phyloP scores from a whole-genome alignment of 1,140 invertebrate genomes.

The Drosophila eugracilis region DNA sequence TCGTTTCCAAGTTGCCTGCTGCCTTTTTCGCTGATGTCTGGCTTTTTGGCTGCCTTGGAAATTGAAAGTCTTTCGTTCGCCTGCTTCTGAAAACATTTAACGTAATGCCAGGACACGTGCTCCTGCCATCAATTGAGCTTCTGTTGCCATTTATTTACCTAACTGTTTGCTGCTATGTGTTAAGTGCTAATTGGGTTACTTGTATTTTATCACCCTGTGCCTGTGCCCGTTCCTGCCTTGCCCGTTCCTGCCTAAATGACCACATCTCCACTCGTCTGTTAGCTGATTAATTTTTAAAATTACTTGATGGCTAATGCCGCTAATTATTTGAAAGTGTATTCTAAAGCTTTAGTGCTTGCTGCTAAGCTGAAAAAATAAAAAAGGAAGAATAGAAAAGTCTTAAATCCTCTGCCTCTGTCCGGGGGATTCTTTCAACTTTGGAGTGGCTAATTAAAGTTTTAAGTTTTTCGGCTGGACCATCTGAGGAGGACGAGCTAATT shows the following conservation, averaged over 20 bases:
- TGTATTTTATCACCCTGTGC: conserved; percentile 37
- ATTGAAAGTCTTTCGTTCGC: conserved; percentile 67
- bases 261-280: conserved; percentile 4
- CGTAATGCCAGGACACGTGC: conserved; percentile 70
- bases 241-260: neutral
- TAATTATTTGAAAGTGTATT: conserved; percentile 73
- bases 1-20: conserved; percentile 71
- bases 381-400: conserved; percentile 3
- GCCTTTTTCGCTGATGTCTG: conserved; percentile 74
- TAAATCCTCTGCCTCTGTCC: neutral
- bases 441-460: conserved; percentile 76
- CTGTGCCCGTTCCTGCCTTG: too few species aligned
- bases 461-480: conserved; percentile 55
- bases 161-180: conserved; percentile 63
- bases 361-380: conserved; percentile 2
- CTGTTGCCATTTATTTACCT: conserved; percentile 80
- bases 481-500: conserved; percentile 19
- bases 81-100: conserved; percentile 65
- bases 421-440: conserved; percentile 5
- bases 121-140: conserved; percentile 75
- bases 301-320: conserved; percentile 63
- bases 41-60: conserved; percentile 74
- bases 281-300: conserved; percentile 76
- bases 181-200: conserved; percentile 81
- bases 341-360: conserved; percentile 14